These are phyloP conservation scores for Peromyscus maniculatus DNA, from an alignment of 2,113 vertebrate species.

Conservation along the genomic window DNA sequence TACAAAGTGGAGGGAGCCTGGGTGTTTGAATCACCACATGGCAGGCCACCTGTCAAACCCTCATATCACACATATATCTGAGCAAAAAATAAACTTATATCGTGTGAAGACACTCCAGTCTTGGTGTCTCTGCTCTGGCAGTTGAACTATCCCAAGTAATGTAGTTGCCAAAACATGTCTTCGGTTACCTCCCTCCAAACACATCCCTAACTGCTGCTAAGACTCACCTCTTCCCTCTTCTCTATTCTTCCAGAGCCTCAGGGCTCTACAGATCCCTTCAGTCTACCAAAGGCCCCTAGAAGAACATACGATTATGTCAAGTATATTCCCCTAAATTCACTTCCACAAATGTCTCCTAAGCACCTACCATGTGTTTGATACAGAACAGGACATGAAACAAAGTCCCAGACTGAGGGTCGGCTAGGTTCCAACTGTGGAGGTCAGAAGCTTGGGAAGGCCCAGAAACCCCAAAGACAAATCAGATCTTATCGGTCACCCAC, in stretches of 20 bases:
- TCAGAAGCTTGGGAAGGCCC: neutral
- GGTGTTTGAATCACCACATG: slow-evolving; percentile 27
- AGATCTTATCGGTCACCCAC: neutral
- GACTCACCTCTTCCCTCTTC: neutral
- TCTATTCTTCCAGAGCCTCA: neutral
- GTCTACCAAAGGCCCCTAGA: neutral
- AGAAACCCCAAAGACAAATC: neutral
- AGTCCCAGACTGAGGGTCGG: neutral
- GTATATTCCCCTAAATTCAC: neutral
- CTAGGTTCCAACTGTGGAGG: neutral
- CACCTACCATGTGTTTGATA: neutral
- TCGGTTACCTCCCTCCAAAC: neutral
- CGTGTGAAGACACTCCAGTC: neutral
- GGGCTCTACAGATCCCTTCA: neutral
- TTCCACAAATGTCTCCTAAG: neutral
- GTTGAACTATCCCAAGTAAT: neutral
- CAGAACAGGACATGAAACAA: neutral
- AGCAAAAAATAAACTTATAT: slow-evolving; percentile 36
- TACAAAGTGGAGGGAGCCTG: neutral
- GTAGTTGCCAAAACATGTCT: slow-evolving; percentile 9
- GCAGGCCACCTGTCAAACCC: slow-evolving; percentile 54
- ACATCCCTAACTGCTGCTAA: neutral
- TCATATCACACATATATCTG: neutral
- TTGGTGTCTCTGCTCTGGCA: neutral
- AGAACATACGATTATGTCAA: neutral